Percentiles rank a stretch among this genome's conserved stretches.
Conservation (phyloP, 1,140 invertebrate genomes). For the Philopotamus ludificatus region DNA sequence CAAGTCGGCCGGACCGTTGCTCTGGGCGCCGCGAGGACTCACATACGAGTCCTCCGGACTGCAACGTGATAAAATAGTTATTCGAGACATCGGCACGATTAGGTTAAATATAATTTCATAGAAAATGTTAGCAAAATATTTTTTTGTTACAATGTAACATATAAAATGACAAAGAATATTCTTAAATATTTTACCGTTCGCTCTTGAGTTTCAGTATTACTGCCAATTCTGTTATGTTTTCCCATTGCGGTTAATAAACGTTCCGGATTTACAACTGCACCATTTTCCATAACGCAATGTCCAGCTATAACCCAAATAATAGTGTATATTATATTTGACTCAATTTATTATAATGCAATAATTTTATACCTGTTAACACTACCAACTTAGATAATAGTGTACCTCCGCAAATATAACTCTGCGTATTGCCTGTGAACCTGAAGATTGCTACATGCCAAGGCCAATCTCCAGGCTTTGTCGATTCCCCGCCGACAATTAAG, state of each 20-base stretch:
- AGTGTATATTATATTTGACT: background rate
- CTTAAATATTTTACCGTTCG: constrained; percentile 25
- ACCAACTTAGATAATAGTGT: constrained; percentile 50
- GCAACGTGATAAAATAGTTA: no score
- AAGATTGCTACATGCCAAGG: constrained; percentile 85
- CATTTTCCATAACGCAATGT: constrained; percentile 47
- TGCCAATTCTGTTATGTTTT: constrained; percentile 36
- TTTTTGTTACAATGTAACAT: background rate
- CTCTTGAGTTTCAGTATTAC: constrained; percentile 37
- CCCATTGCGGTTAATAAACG: constrained; percentile 47
- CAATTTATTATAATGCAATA: background rate
- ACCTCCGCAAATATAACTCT: constrained; percentile 51
- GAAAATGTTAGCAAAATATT: no score
- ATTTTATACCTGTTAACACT: constrained; percentile 49
- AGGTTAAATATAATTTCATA: no score
- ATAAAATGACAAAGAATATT: constrained; percentile 4
- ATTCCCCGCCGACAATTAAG: constrained; percentile 46
- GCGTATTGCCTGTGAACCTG: constrained; percentile 63
- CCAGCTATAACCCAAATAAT: constrained; percentile 45
- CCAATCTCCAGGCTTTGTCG: constrained; percentile 71
- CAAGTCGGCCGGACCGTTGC: no score
- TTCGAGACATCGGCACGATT: no score
- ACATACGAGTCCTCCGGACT: no score
- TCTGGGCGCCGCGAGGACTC: no score
- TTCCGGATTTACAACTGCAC: constrained; percentile 41